A percentile compares a stretch with the other conserved stretches of the same genome.
These are phyloP conservation scores for Mallotus villosus DNA, from an alignment of 2,797 vertebrate genomes.

Conservation along the genomic window DNA sequence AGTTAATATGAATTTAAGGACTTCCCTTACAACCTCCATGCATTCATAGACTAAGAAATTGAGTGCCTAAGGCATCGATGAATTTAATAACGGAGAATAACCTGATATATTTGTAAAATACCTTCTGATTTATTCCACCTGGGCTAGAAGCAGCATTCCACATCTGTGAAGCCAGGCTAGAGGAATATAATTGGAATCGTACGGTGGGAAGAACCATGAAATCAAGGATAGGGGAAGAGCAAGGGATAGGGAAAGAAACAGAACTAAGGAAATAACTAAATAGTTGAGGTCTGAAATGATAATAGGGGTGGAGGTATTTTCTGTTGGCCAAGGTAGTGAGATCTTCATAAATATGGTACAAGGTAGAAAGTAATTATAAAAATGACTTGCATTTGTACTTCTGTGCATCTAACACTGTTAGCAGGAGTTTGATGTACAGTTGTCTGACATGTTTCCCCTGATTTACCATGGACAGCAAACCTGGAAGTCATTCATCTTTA, in stretches of 20 bases:
- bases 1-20: not conserved
- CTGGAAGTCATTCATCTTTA: conserved; percentile 46
- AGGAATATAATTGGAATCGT: conserved; percentile 82
- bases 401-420: no score
- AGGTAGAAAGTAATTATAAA: no score
- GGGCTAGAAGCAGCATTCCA: conserved; percentile 78
- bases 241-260: conserved; percentile 44
- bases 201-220: conserved; percentile 64
- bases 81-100: conserved; percentile 74
- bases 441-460: not conserved
- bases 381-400: no score
- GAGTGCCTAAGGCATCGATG: conserved; percentile 45
- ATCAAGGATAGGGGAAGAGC: conserved; percentile 49
- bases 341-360: no score
- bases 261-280: conserved; percentile 11
- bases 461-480: conserved; percentile 45
- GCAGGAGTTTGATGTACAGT: no score
- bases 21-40: conserved; percentile 24
- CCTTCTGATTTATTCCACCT: conserved; percentile 80
- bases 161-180: conserved; percentile 74
- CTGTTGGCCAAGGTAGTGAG: no score
- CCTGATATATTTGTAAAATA: conserved; percentile 68
- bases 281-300: conserved; percentile 6
- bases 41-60: conserved; percentile 40
- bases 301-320: not conserved